Percentiles rank a stretch among this genome's conserved stretches.
Conservation (phyloP, 2,113 vertebrate species). For the Turdus rufiventris region DNA sequence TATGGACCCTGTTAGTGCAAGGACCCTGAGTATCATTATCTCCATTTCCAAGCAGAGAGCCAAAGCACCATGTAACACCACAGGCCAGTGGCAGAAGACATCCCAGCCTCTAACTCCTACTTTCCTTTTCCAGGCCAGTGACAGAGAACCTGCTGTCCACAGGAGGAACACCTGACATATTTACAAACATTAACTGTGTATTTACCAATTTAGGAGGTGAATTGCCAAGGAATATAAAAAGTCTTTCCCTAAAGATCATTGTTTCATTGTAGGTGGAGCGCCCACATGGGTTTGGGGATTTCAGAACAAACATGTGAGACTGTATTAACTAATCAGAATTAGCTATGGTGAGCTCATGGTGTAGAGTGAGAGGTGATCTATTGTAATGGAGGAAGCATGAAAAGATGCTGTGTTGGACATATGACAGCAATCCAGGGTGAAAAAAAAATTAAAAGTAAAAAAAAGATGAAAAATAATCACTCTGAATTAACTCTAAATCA, state of each 20-base stretch:
- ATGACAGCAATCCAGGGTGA: background rate
- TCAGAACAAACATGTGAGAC: background rate
- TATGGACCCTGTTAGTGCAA: background rate
- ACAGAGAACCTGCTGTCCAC: background rate
- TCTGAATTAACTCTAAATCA: background rate
- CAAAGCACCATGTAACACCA: background rate
- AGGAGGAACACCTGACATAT: background rate
- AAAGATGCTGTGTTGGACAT: background rate
- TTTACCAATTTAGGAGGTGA: background rate
- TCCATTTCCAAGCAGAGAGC: background rate
- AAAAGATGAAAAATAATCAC: background rate
- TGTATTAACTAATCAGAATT: background rate
- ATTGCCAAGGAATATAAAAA: background rate
- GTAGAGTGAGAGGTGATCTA: background rate
- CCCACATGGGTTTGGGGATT: background rate
- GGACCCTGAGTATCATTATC: background rate
- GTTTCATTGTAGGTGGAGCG: background rate
- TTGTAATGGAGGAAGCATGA: background rate
- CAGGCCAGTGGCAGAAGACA: background rate
- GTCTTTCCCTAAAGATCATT: background rate
- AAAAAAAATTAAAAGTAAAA: background rate
- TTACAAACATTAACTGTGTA: background rate
- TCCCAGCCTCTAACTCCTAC: background rate
- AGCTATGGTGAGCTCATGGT: background rate
- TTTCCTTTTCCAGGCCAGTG: background rate